Evolutionary conservation across 2,113 vertebrate species (phyloP), one percentile per base, ranked within the genome.

Genomic region (Cyrtonyx montezumae): DNA sequence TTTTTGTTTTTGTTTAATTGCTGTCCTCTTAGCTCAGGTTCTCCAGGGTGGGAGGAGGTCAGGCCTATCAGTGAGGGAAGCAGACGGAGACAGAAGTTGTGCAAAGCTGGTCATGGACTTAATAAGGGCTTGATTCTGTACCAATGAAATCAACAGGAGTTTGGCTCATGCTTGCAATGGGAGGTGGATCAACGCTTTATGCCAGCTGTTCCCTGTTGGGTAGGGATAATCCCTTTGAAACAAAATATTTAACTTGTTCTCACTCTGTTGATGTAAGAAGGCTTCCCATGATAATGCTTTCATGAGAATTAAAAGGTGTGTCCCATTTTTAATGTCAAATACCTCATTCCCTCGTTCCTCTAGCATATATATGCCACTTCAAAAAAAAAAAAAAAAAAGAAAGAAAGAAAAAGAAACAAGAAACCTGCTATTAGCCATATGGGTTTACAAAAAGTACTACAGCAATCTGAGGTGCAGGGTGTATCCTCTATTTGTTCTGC

Each of bases 221-320:
- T 66, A 90, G 65, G 91, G 90, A 94, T 93, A 96, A 95, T 94
- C 94, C 71, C 84, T 93, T 86, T 95, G 95, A 92, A 94, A 95
- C 71, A 92, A 89, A 96, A 96, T 94, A 94, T 91, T 95, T 94
- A 92, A 94, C 94, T 95, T 93, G 63, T 71, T 96, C 84, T 91
- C 89, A 93, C 89, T 91, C 59, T 83, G 89, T 71, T 94, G 75
- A 87, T 95, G 20, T 79, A 88, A 87, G 84, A 92, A 85, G 62
- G 69, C 82, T 91, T 92, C 69, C 61, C 65, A 49, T 81, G 79
- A 86, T 80, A 91, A 90, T 43, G 62, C 45, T 84, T 84, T 92
- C 67, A 84, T 53, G 40, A 94, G 79, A 94, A 92, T 92, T 79
- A 85, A 89, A 92, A 95, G 94, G 82, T 91, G 84, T 53, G 68